Percentiles rank a stretch among this genome's conserved stretches.
phyloP scores from a whole-genome alignment of 2,113 vertebrate genomes.

The Thymallus thymallus region DNA sequence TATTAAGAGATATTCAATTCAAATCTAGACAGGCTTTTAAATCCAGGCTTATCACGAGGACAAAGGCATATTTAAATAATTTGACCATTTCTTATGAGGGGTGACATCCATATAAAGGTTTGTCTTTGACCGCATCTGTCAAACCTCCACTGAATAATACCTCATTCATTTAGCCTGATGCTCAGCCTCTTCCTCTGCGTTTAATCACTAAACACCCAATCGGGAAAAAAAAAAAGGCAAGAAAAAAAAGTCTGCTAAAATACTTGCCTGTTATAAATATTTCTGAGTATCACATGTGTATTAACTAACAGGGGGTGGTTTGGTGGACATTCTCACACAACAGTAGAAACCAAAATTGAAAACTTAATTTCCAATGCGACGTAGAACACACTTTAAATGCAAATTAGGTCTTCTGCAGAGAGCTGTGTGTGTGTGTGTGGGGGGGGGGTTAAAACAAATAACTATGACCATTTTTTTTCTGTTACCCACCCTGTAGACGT shows the following conservation, averaged over 20 bases:
- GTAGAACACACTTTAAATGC: neutral
- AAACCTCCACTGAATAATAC: constrained; percentile 75
- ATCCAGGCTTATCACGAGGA: constrained; percentile 73
- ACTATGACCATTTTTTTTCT: neutral
- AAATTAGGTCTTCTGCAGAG: neutral
- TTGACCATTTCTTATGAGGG: constrained; percentile 77
- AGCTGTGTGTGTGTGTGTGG: too few relatives aligned
- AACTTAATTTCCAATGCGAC: neutral
- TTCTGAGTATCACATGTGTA: too few relatives aligned
- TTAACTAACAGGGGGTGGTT: too few relatives aligned
- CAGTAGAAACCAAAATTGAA: too few relatives aligned
- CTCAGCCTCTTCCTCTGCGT: constrained; percentile 21
- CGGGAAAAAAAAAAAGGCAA: too few relatives aligned
- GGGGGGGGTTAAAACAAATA: neutral
- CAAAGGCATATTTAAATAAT: constrained; percentile 78
- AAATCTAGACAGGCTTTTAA: constrained; percentile 73
- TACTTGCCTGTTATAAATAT: too few relatives aligned
- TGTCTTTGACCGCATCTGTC: constrained; percentile 73
- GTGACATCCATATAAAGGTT: constrained; percentile 79
- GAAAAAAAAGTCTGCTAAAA: too few relatives aligned
- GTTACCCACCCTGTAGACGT: constrained; percentile 92
- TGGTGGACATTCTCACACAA: too few relatives aligned
- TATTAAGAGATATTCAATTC: constrained; percentile 79
- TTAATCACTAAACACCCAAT: neutral
- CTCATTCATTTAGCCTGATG: constrained; percentile 68